Evolutionary conservation across 2,797 vertebrate genomes (phyloP).

Genomic region (Acipenser transmontanus): DNA sequence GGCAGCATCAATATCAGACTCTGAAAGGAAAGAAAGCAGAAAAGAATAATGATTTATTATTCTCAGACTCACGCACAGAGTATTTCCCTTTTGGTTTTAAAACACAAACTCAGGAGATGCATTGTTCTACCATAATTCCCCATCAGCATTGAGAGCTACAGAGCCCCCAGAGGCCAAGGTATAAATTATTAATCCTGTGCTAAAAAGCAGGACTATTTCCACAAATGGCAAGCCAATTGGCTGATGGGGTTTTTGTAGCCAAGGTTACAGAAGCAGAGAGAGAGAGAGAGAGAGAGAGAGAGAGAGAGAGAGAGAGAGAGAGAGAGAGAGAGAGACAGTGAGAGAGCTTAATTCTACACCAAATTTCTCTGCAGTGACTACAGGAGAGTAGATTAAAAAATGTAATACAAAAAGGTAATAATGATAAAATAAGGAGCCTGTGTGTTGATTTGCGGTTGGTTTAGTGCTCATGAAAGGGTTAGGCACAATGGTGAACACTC

Average conservation of each 20-base stretch:
- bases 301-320: slow-evolving; percentile 13
- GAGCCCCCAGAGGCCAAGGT: slow-evolving; percentile 28
- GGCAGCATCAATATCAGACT: slow-evolving; percentile 98
- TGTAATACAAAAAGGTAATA: no score
- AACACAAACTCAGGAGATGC: not conserved
- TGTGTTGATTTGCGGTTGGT: no score
- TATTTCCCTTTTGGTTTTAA: not conserved
- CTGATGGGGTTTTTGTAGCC: slow-evolving; percentile 61
- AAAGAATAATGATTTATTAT: not conserved
- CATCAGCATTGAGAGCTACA: not conserved
- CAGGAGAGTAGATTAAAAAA: no score
- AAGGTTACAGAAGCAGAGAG: slow-evolving; percentile 60
- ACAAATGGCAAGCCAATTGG: slow-evolving; percentile 21
- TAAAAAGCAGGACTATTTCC: slow-evolving; percentile 52
- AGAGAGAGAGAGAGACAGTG: not conserved
- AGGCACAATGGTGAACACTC: no score
- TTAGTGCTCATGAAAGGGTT: no score
- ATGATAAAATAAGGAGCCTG: no score
- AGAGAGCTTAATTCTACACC: not conserved
- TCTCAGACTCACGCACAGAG: slow-evolving; percentile 20
- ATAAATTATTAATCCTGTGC: slow-evolving; percentile 69
- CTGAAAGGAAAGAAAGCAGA: slow-evolving; percentile 66
- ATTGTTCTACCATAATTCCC: not conserved
- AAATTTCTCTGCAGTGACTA: no score
- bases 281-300: slow-evolving; percentile 9